These are phyloP conservation scores for Crocuta crocuta DNA, from an alignment of 2,113 vertebrate species.

Conservation along the genomic window DNA sequence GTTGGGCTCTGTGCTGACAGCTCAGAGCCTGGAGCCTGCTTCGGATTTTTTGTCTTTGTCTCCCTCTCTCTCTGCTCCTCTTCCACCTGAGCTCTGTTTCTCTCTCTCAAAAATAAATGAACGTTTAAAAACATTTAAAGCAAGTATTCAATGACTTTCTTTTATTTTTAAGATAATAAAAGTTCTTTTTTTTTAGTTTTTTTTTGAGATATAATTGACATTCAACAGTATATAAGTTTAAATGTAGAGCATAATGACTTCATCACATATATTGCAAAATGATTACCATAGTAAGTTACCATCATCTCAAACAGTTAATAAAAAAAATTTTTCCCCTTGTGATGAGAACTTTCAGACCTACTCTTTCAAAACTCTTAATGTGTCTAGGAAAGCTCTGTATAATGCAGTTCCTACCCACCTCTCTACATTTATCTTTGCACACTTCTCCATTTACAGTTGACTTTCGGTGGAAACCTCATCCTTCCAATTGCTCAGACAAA, in stretches of 20 bases:
- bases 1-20: no score
- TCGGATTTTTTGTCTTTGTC: no score
- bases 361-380: constrained; percentile 11
- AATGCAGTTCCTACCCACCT: not conserved
- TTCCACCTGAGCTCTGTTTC: no score
- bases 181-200: not conserved
- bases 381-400: not conserved
- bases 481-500: not conserved
- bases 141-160: not conserved
- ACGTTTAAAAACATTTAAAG: no score
- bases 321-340: not conserved
- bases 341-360: not conserved
- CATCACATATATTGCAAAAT: not conserved
- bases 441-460: not conserved
- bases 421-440: not conserved
- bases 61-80: no score
- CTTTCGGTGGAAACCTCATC: not conserved
- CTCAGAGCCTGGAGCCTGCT: no score
- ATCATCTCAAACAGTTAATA: not conserved
- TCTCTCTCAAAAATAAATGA: no score
- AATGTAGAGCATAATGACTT: not conserved
- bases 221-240: not conserved
- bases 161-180: not conserved
- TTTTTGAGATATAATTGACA: not conserved
- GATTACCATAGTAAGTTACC: not conserved